phyloP scores from a whole-genome alignment of 2,797 vertebrate species.

The Gymnopithys bicolor region DNA sequence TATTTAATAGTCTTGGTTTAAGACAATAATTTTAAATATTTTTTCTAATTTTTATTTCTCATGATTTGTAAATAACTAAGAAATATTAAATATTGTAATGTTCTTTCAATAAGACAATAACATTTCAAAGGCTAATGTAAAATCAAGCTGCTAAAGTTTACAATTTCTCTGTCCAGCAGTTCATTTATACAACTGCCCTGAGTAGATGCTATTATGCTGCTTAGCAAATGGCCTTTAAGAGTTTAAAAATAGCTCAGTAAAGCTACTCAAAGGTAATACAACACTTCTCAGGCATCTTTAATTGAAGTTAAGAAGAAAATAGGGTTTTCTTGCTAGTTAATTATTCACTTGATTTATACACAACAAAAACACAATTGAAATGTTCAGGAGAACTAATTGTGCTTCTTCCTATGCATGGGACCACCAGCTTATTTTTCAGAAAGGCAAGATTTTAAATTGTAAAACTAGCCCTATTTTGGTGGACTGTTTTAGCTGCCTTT shows the following conservation, averaged over 20 bases:
- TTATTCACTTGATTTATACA: constrained; percentile 56
- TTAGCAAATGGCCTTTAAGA: constrained; percentile 77
- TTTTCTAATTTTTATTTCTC: constrained; percentile 48
- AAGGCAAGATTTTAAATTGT: constrained; percentile 65
- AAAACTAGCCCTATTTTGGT: constrained; percentile 50
- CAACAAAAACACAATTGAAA: constrained; percentile 63
- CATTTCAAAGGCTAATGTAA: constrained; percentile 77
- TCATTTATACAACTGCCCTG: constrained; percentile 83
- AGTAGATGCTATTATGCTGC: constrained; percentile 80
- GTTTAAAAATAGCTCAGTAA: constrained; percentile 80
- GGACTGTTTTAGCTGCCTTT: constrained; percentile 61
- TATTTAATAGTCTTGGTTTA: constrained; percentile 13
- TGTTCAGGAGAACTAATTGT: constrained; percentile 65
- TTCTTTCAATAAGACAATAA: constrained; percentile 78
- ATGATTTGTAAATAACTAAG: constrained; percentile 73
- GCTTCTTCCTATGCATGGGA: constrained; percentile 67
- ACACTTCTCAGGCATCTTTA: constrained; percentile 70
- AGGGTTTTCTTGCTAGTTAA: constrained; percentile 53
- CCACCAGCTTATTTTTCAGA: constrained; percentile 42
- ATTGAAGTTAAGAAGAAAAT: constrained; percentile 65
- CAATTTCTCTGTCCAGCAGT: constrained; percentile 83
- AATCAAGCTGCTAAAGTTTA: constrained; percentile 81
- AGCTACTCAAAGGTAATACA: constrained; percentile 79
- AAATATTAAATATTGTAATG: constrained; percentile 78
- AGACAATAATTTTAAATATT: constrained; percentile 3